A percentile compares a stretch with the other conserved stretches of the same genome.
Evolutionary conservation across 1,140 invertebrate genomes (phyloP).

Genomic region (Panagrolaimus sp.): DNA sequence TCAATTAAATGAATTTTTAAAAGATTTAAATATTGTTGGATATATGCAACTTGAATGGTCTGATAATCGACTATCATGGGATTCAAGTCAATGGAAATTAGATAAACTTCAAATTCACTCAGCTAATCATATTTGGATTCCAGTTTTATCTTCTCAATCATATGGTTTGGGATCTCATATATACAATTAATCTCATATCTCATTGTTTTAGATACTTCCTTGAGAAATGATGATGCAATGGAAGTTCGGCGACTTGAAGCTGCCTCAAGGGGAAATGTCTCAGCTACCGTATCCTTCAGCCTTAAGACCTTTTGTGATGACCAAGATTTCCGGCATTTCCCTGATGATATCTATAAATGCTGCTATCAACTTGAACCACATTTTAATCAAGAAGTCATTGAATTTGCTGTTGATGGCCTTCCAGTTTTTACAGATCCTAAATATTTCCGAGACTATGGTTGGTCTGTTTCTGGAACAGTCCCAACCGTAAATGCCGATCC

Average conservation of each 20-base stretch:
- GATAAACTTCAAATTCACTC: constrained; percentile 52
- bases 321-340: constrained; percentile 54
- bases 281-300: constrained; percentile 48
- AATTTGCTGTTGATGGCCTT: constrained; percentile 48
- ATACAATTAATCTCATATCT: not conserved
- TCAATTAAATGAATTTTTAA: constrained; percentile 58
- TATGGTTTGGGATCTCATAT: not conserved
- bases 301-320: constrained; percentile 57
- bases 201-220: constrained; percentile 34
- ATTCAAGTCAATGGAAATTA: constrained; percentile 51
- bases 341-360: constrained; percentile 58
- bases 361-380: constrained; percentile 55
- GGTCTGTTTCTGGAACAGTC: constrained; percentile 54
- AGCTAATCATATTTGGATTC: constrained; percentile 52
- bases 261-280: constrained; percentile 48
- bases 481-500: constrained; percentile 50
- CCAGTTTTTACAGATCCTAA: constrained; percentile 59
- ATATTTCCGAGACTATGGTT: constrained; percentile 58
- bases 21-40: constrained; percentile 54
- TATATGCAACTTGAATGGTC: constrained; percentile 54
- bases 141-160: constrained; percentile 45
- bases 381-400: constrained; percentile 49
- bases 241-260: constrained; percentile 53
- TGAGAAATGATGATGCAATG: constrained; percentile 55
- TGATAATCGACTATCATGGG: constrained; percentile 52